Conservation (phyloP, 2,797 vertebrate species). For the Galaxias olidus region DNA sequence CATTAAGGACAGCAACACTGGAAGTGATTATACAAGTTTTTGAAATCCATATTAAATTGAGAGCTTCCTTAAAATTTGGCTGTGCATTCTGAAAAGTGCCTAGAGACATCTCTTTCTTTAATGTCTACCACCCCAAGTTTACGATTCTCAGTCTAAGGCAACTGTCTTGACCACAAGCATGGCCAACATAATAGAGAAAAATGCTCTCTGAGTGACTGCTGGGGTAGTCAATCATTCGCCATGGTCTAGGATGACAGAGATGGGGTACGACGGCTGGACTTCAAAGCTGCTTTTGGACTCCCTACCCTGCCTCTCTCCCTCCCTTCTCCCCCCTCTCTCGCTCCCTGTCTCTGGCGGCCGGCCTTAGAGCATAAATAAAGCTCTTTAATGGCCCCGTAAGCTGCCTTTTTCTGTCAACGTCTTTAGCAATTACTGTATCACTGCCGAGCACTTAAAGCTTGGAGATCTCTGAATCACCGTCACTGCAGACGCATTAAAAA, state of each 20-base stretch:
- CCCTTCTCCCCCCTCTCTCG: conserved; percentile 49
- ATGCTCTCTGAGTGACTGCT: conserved; percentile 54
- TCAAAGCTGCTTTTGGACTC: conserved; percentile 74
- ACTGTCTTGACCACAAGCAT: conserved; percentile 63
- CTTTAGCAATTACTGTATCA: conserved; percentile 77
- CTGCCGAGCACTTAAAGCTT: conserved; percentile 59
- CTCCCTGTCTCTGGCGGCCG: conserved; percentile 57
- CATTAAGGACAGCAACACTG: too few relatives aligned
- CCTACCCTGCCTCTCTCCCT: conserved; percentile 66
- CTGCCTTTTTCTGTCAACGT: conserved; percentile 77
- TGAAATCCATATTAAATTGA: too few relatives aligned
- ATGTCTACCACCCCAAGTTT: too few relatives aligned
- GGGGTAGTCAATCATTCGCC: conserved; percentile 68
- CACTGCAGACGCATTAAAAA: conserved; percentile 65
- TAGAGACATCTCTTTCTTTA: too few relatives aligned
- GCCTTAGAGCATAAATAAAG: conserved; percentile 77
- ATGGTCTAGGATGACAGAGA: conserved; percentile 68
- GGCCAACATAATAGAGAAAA: conserved; percentile 34
- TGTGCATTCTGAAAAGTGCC: too few relatives aligned
- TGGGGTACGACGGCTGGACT: conserved; percentile 75
- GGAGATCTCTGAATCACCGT: conserved; percentile 60
- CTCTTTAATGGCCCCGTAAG: conserved; percentile 77
- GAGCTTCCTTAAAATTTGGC: too few relatives aligned
- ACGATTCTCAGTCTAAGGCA: too few relatives aligned
- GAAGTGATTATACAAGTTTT: too few relatives aligned